Evolutionary conservation across 2,888 invertebrate species (phyloP), one percentile per base, ranked within the genome.

Genomic region (Dolichomitus sp.): DNA sequence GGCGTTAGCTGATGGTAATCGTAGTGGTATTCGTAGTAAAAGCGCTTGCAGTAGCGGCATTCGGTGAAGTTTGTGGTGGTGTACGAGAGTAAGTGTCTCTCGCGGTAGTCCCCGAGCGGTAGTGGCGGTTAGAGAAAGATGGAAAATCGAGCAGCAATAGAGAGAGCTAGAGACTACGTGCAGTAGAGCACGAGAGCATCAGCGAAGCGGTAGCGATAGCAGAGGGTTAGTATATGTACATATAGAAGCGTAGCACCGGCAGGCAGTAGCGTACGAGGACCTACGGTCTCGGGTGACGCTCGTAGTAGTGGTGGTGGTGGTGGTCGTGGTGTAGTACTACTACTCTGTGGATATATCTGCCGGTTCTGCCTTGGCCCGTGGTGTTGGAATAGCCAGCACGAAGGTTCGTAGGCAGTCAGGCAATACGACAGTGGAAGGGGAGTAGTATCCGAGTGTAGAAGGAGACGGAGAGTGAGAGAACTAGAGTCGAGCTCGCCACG

Each of bases 1-100:
- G 70, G 75, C 68, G 79, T 79, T 74, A 45, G 74, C 74, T 69
- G 80, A 80, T 79, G 76, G 72, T 83, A 73, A 83, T 83, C 80
- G 80, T 79, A 48, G 74, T 76, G 68, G 70, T 70, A 63, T 63
- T 57, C 69, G 77, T 73, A 65, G 78, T 66, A 72, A 70, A 70
- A 73, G 78, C 65, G 52, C 72, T 72, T 54, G 30, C 52, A 40
- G 63, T 66, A 72, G 69, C 45, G 61, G 54, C 63, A 72, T 48
- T 45, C 68, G 14, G 45, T 33, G 59, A 37, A 12, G 33, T 23
- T 40, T n/a, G 76, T 72, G 61, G 19, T 75, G 33, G 75, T 66
- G 37, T 37, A 17, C 59, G 37, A 37, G 59, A 68, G 75, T 69
- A 42, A 40, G 59, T 76, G 30, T 69, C 19, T 50, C 68, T 61